Conservation (phyloP, 2,797 vertebrate species). For the Octomys mimax region DNA sequence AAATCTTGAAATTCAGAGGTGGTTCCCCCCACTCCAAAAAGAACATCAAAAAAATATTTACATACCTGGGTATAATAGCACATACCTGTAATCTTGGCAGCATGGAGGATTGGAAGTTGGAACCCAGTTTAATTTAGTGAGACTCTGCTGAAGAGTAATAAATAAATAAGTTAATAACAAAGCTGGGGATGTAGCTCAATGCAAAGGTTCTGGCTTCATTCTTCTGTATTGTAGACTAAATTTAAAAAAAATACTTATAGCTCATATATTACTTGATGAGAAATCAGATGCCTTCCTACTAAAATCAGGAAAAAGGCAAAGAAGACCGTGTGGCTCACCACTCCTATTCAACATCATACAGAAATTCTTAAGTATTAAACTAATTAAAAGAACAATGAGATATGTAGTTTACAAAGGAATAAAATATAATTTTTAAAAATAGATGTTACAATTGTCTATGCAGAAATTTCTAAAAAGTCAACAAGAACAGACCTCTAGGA, state of each 20-base stretch:
- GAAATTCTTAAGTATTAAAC: not conserved
- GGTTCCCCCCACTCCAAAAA: not conserved
- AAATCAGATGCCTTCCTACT: no score
- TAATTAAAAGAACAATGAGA: not conserved
- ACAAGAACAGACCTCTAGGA: not conserved
- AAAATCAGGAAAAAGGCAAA: not conserved
- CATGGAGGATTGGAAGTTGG: no score
- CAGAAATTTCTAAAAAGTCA: not conserved
- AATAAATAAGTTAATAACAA: no score
- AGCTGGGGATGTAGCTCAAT: no score
- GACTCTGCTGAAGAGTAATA: no score
- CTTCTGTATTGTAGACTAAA: no score
- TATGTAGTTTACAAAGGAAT: no score
- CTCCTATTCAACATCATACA: not conserved
- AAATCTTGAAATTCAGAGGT: not conserved
- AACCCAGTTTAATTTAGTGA: no score
- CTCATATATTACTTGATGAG: no score
- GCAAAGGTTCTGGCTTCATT: no score
- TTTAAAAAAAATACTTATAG: no score
- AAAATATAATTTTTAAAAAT: no score
- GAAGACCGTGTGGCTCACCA: not conserved
- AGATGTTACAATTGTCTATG: not conserved
- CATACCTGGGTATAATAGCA: not conserved
- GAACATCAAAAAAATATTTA: not conserved
- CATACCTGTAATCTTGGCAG: not conserved